phyloP scores from a whole-genome alignment of 2,113 vertebrate genomes.

The Aphelocoma coerulescens region DNA sequence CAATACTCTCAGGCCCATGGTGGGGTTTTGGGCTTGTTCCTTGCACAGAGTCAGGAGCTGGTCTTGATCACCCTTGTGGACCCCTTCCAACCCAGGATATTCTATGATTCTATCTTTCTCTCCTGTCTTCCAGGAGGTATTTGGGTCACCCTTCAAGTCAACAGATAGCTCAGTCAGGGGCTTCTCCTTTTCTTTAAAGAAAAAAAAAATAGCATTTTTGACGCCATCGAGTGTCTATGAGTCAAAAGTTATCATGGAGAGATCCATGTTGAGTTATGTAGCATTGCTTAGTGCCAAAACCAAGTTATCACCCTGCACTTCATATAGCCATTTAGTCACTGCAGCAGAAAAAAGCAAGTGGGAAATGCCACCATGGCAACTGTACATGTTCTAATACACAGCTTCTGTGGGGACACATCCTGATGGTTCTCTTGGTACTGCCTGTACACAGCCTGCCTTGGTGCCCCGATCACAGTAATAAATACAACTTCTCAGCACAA shows the following conservation, averaged over 20 bases:
- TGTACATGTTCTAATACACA: neutral
- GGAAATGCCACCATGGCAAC: neutral
- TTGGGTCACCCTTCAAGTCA: neutral
- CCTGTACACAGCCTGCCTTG: neutral
- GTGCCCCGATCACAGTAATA: neutral
- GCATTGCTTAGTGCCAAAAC: neutral
- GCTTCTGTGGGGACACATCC: neutral
- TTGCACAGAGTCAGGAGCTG: neutral
- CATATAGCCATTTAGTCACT: neutral
- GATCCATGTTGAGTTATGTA: neutral
- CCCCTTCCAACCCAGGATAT: neutral
- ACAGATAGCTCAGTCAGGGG: neutral
- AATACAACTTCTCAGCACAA: neutral
- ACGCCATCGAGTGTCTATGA: neutral
- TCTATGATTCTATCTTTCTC: neutral
- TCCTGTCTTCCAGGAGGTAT: neutral
- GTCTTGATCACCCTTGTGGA: neutral
- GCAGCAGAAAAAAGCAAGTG: neutral
- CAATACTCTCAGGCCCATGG: neutral
- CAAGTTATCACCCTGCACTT: neutral
- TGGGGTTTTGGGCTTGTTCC: neutral
- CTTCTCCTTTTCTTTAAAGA: neutral
- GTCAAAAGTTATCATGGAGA: neutral
- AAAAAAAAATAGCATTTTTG: neutral
- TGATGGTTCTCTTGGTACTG: rapidly evolving